These are phyloP conservation scores for Synanceia verrucosa DNA, from an alignment of 2,797 vertebrate genomes.

Conservation along the genomic window DNA sequence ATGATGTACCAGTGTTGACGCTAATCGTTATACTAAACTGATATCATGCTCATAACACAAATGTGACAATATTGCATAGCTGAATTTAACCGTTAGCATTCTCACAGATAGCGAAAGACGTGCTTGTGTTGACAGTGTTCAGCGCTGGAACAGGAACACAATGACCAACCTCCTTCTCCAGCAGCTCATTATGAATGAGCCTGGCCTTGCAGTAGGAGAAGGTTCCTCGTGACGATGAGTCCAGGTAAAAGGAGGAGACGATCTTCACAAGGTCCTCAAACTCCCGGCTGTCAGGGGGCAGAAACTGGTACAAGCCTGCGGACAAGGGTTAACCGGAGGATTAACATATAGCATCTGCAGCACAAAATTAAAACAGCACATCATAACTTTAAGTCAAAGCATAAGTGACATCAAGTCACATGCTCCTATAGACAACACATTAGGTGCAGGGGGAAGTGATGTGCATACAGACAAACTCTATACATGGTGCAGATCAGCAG, in stretches of 20 bases:
- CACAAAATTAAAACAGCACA: not conserved
- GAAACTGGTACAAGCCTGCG: constrained; percentile 90
- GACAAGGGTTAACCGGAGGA: not conserved
- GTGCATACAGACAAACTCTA: not conserved
- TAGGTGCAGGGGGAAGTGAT: not conserved
- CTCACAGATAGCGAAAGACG: not conserved
- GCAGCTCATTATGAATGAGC: constrained; percentile 93
- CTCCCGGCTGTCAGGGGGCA: constrained; percentile 89
- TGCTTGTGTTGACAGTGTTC: not conserved
- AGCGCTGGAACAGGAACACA: not conserved
- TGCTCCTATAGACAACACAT: not conserved
- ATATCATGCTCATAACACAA: not conserved
- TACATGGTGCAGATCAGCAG: not conserved
- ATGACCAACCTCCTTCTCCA: constrained; percentile 93
- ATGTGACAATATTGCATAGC: not conserved
- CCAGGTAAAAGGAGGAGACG: constrained; percentile 90
- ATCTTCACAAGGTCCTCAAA: constrained; percentile 93
- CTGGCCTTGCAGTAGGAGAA: constrained; percentile 91
- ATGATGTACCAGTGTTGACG: not conserved
- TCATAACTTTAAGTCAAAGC: not conserved
- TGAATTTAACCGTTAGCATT: not conserved
- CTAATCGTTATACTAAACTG: not conserved
- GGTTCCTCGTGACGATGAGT: constrained; percentile 84
- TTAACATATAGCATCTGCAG: constrained; percentile 16
- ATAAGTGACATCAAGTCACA: not conserved